Percentiles rank a stretch among this genome's conserved stretches.
Evolutionary conservation across 2,113 vertebrate genomes (phyloP).

Genomic region (Pluvialis apricaria): DNA sequence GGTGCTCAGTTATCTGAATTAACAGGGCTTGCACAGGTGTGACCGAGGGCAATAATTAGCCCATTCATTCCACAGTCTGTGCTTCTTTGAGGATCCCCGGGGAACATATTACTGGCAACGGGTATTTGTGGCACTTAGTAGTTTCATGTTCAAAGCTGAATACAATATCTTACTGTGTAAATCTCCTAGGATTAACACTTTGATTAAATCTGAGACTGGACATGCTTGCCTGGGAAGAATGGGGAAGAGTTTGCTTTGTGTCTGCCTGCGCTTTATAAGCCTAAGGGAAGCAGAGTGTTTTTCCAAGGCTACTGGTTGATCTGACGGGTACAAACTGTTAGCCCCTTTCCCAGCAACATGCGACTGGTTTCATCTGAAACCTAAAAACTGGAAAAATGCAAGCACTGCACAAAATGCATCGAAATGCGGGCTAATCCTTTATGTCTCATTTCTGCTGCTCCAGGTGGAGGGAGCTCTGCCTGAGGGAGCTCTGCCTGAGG

Average conservation of each 20-base stretch:
- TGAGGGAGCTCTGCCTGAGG: neutral
- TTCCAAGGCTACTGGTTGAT: neutral
- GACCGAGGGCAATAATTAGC: slow-evolving; percentile 12
- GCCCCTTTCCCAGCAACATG: neutral
- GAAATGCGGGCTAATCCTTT: neutral
- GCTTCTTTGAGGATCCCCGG: slow-evolving; percentile 26
- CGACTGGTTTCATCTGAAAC: neutral
- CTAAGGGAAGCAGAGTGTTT: neutral
- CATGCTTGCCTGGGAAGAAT: neutral
- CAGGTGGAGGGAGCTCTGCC: neutral
- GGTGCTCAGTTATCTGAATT: slow-evolving; percentile 35
- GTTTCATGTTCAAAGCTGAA: slow-evolving; percentile 57
- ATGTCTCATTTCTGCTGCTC: neutral
- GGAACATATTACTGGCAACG: slow-evolving; percentile 28
- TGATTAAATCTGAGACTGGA: slow-evolving; percentile 58
- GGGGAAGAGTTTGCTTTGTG: slow-evolving; percentile 41
- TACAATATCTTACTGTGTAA: slow-evolving; percentile 67
- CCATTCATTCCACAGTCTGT: slow-evolving; percentile 42
- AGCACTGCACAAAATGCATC: neutral
- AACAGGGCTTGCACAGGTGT: slow-evolving; percentile 40
- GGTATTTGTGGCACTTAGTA: slow-evolving; percentile 54
- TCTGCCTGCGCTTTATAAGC: neutral
- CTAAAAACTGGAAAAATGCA: neutral
- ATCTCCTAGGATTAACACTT: slow-evolving; percentile 64
- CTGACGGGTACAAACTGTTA: neutral